A percentile compares a stretch with the other conserved stretches of the same genome.
phyloP scores from a whole-genome alignment of 2,113 vertebrate species.

The Alouatta palliata region DNA sequence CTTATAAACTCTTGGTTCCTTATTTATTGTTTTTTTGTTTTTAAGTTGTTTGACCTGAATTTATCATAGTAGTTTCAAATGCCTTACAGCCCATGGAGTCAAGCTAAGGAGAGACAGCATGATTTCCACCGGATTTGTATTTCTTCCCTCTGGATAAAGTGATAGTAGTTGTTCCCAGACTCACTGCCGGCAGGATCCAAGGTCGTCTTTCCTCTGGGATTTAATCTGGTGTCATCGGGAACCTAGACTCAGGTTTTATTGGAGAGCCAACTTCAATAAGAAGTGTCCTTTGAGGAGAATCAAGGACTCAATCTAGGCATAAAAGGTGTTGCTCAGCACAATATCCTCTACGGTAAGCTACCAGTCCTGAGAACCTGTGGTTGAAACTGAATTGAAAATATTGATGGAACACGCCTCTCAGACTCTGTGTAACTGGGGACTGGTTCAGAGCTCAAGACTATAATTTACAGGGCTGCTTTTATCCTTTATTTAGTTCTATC shows the following conservation, averaged over 20 bases:
- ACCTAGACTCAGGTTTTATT: conserved; percentile 41
- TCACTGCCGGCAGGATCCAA: conserved; percentile 11
- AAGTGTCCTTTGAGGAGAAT: conserved; percentile 68
- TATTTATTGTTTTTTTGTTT: conserved; percentile 71
- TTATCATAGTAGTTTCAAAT: conserved; percentile 49
- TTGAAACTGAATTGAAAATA: conserved; percentile 66
- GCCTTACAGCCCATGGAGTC: not conserved
- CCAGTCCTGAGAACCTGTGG: conserved; percentile 60
- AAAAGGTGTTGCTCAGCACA: conserved; percentile 70
- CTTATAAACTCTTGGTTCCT: conserved; percentile 78
- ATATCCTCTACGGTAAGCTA: conserved; percentile 32
- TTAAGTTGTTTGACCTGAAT: conserved; percentile 61
- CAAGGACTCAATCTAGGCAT: not conserved
- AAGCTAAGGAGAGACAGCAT: conserved; percentile 1
- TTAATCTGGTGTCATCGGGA: conserved; percentile 15
- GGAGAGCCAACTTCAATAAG: not conserved
- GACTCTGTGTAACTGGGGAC: conserved; percentile 52
- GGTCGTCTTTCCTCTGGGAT: conserved; percentile 52
- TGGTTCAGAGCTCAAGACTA: conserved; percentile 58
- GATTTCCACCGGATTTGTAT: not conserved
- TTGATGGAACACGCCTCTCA: conserved; percentile 68
- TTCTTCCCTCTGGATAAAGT: conserved; percentile 48
- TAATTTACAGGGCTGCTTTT: conserved; percentile 70
- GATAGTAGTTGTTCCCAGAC: conserved; percentile 6
- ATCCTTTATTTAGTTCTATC: conserved; percentile 72